Evolutionary conservation across 1,140 invertebrate species (phyloP).

Genomic region (Triops cancriformis): DNA sequence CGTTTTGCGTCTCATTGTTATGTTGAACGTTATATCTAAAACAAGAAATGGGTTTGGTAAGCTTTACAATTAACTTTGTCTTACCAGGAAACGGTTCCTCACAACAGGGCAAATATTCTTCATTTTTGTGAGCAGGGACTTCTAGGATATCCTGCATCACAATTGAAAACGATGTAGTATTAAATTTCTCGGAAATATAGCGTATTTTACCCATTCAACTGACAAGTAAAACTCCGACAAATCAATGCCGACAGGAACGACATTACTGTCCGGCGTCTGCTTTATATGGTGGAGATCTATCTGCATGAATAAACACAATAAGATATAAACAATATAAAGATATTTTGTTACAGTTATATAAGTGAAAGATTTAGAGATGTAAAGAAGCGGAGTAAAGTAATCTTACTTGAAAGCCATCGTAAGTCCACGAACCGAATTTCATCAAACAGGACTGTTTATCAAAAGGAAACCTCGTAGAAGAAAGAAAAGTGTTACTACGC

Average conservation of each 20-base stretch:
- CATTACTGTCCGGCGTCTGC: conserved; percentile 60
- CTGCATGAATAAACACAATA: conserved; percentile 40
- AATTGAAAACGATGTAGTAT: neutral
- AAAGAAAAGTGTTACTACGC: conserved; percentile 43
- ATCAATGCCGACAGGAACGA: conserved; percentile 75
- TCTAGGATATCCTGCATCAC: conserved; percentile 60
- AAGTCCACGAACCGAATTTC: conserved; percentile 96
- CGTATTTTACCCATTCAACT: conserved; percentile 70
- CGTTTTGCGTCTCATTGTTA: conserved; percentile 86
- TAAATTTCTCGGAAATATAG: no score
- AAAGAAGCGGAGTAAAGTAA: no score
- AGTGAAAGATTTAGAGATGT: no score
- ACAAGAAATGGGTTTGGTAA: neutral
- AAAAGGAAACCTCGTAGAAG: conserved; percentile 54
- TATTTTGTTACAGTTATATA: no score
- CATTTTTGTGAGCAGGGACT: conserved; percentile 75
- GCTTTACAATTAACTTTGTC: neutral
- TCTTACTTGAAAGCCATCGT: conserved; percentile 71
- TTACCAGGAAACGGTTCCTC: conserved; percentile 61
- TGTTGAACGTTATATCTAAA: conserved; percentile 73
- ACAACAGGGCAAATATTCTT: conserved; percentile 54
- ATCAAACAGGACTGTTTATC: conserved; percentile 88
- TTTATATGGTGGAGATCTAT: conserved; percentile 80
- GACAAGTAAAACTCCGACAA: conserved; percentile 83
- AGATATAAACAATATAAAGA: neutral